Evolutionary conservation across 2,797 vertebrate species (phyloP), one percentile per base, ranked within the genome.

Genomic region (Pteronotus mesoamericanus): DNA sequence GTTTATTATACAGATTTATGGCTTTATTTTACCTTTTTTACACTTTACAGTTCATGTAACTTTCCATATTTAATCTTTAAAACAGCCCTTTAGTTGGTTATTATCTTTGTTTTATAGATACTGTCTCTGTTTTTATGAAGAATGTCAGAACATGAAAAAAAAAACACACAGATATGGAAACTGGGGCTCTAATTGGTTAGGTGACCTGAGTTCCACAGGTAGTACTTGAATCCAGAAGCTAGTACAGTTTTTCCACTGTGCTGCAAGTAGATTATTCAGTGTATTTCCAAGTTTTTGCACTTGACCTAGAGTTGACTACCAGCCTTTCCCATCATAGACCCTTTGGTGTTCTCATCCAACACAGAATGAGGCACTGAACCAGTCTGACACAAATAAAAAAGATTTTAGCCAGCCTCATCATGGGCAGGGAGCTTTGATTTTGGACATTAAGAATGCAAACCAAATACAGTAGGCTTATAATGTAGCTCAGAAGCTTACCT

Each of bases 401-500:
- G 3, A n/a, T 78, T 64, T 80, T 10, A 64, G 9, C 51, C 44
- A 77, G 46, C 75, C 44, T 39, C 48, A 5, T 95, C 18, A 29
- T 77, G 22, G 64, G 21, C 71, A 66, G 21, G 42, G 53, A 53
- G 51, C 32, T 72, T 77, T 80, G 37, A 5, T 71, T 94, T 86
- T 68, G 42, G 61, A n/a, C 24, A 85, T 9, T 90, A 88, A 95
- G 89, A 94, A 68, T 84, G 72, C 46, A 94, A 77, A 90, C 48
- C 53, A 94, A 75, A 79, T 16, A 84, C 87, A 18, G 29, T 64
- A 61, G n/a, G 55, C 26, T 87, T 92, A 37, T 84, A 51, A 29
- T 71, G 12, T 24, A 78, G 8, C 51, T 92, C 69, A 78, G 32
- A 95, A 88, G n/a, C 82, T 97, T 68, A 84, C 69, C 93, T 37